Conservation (phyloP, 2,888 invertebrate species). For the Lottia scabra region DNA sequence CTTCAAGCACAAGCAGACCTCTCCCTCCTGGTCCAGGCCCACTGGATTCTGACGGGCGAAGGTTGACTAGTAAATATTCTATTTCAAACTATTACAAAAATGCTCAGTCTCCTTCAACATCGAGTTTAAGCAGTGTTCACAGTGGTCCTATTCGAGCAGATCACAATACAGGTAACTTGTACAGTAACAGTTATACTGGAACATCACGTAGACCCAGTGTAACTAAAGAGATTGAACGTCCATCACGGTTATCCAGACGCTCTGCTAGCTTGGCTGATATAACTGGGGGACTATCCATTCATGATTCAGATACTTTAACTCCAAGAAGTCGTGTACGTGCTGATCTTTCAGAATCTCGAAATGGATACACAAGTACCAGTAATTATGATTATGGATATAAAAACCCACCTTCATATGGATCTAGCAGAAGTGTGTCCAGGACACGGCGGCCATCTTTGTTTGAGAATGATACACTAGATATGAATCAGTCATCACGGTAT, state of each 20-base stretch:
- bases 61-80: conserved; percentile 25
- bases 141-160: not conserved
- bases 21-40: conserved; percentile 55
- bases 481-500: not conserved
- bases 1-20: conserved; percentile 25
- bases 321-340: conserved; percentile 25
- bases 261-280: conserved; percentile 40
- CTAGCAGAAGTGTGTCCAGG: conserved; percentile 14
- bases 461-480: not conserved
- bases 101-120: conserved; percentile 23
- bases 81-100: conserved; percentile 24
- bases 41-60: conserved; percentile 44
- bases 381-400: conserved; percentile 26
- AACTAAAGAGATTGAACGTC: conserved; percentile 15
- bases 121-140: not conserved
- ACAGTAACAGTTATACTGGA: conserved; percentile 17
- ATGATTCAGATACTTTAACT: conserved; percentile 27
- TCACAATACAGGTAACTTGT: not conserved
- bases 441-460: not conserved
- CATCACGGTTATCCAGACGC: conserved; percentile 22
- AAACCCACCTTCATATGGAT: conserved; percentile 32
- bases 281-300: conserved; percentile 31
- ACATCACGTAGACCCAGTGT: conserved; percentile 20
- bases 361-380: conserved; percentile 26
- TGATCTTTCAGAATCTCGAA: conserved; percentile 34